Conservation (phyloP, 2,797 vertebrate species). For the Myoxocephalus aenaeus region DNA sequence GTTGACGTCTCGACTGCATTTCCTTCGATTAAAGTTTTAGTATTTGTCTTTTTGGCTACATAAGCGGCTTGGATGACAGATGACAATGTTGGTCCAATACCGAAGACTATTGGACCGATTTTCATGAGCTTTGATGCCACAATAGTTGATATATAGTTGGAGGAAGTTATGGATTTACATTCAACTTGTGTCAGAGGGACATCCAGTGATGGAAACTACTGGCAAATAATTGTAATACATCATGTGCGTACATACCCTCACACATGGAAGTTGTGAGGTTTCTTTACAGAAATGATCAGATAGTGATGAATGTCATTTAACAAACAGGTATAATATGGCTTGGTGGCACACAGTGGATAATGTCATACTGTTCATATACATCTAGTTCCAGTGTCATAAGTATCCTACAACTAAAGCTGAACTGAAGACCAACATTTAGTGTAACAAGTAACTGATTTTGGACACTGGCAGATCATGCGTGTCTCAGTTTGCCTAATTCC, state of each 20-base stretch:
- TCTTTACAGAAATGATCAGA: not conserved
- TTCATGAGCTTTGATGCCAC: not conserved
- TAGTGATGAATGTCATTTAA: not conserved
- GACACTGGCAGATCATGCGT: not conserved
- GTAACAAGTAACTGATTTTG: not conserved
- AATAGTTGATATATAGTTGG: not conserved
- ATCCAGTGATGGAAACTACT: not conserved
- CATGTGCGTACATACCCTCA: not conserved
- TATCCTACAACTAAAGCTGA: not conserved
- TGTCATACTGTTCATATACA: too few species aligned
- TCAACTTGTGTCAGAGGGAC: slow-evolving; percentile 3
- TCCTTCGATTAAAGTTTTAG: not conserved
- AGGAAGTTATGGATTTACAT: slow-evolving; percentile 13
- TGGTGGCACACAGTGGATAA: not conserved
- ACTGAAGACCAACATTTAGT: not conserved
- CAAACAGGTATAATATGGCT: not conserved
- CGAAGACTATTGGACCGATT: not conserved
- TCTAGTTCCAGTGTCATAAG: not conserved
- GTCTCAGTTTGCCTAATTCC: not conserved
- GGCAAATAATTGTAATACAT: not conserved
- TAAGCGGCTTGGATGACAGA: not conserved
- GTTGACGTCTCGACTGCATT: slow-evolving; percentile 35
- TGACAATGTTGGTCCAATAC: not conserved
- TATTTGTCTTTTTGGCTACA: not conserved
- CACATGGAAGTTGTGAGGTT: not conserved